Evolutionary conservation across 2,797 vertebrate species (phyloP).

Genomic region (Dendrocincla tyrannina): DNA sequence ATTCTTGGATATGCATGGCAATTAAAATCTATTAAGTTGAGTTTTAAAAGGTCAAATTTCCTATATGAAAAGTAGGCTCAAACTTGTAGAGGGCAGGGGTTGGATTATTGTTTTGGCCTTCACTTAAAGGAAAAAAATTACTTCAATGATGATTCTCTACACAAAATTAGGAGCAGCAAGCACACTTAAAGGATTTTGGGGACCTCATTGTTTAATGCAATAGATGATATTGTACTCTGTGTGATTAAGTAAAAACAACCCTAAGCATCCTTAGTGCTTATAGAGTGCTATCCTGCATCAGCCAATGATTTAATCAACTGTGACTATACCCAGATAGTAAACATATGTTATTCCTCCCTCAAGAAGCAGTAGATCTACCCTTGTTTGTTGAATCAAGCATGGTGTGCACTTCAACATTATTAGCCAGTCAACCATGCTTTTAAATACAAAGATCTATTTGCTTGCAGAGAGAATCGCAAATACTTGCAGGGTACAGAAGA

Average conservation of each 20-base stretch:
- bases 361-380: constrained; percentile 35
- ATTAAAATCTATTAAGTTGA: background rate
- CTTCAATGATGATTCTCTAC: background rate
- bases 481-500: background rate
- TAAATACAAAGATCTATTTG: constrained; percentile 7
- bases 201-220: background rate
- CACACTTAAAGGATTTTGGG: background rate
- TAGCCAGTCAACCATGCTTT: constrained; percentile 13
- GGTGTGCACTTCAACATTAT: background rate
- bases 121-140: background rate
- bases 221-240: background rate
- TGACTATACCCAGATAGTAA: constrained; percentile 32
- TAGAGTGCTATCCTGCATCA: background rate
- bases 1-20: background rate
- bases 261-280: background rate
- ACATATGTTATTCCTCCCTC: constrained; percentile 13
- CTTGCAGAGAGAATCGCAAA: background rate
- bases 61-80: background rate
- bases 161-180: background rate
- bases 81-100: fast-evolving
- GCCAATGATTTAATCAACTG: constrained; percentile 43
- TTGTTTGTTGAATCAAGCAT: constrained; percentile 31
- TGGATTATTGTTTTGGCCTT: background rate
- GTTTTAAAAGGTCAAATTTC: background rate
- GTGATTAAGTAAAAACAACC: background rate